phyloP scores from a whole-genome alignment of 2,113 vertebrate species.

The Notothenia coriiceps region DNA sequence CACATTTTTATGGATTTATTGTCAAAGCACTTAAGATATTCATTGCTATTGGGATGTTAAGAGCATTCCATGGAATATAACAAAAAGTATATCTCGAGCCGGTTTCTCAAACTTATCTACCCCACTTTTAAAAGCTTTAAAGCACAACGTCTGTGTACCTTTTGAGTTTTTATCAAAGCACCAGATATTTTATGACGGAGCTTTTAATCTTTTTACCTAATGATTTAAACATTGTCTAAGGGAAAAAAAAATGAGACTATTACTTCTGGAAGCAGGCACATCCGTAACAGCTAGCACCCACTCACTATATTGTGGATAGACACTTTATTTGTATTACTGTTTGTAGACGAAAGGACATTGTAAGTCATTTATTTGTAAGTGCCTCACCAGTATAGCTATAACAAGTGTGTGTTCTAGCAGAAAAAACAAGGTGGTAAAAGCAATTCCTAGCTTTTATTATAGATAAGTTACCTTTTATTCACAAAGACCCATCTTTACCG shows the following conservation, averaged over 20 bases:
- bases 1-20: too few species aligned
- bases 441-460: neutral
- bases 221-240: neutral
- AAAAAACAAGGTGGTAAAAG: constrained; percentile 13
- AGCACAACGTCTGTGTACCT: neutral
- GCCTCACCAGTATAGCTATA: neutral
- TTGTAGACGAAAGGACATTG: neutral
- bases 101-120: too few species aligned
- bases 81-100: too few species aligned
- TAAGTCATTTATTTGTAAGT: neutral
- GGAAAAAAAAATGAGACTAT: neutral
- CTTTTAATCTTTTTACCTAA: neutral
- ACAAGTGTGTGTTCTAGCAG: constrained; percentile 5
- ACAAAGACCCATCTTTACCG: neutral
- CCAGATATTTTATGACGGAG: neutral
- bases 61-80: too few species aligned
- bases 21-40: too few species aligned
- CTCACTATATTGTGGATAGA: neutral
- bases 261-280: neutral
- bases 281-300: neutral
- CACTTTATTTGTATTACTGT: neutral
- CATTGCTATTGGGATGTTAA: too few species aligned
- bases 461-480: constrained; percentile 11
- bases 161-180: neutral
- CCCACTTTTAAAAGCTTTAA: neutral